A percentile compares a stretch with the other conserved stretches of the same genome.
These are phyloP conservation scores for Platanista minor DNA, from an alignment of 2,113 vertebrate species.

Conservation along the genomic window DNA sequence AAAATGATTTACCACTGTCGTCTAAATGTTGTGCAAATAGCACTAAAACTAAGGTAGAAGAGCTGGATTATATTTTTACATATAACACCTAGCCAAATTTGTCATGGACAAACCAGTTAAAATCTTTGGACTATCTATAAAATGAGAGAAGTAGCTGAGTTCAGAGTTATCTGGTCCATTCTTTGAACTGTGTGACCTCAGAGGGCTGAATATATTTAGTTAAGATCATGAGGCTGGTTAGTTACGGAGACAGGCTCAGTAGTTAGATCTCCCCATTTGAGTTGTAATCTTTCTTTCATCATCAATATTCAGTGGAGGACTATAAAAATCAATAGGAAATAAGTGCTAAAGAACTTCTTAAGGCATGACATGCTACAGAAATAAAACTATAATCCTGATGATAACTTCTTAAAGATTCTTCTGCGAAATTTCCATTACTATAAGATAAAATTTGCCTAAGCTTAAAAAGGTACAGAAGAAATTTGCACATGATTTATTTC, in stretches of 20 bases:
- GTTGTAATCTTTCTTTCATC: background rate
- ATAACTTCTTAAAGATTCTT: background rate
- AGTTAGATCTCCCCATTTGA: background rate
- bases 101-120: constrained; percentile 13
- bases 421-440: background rate
- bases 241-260: background rate
- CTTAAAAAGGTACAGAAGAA: background rate
- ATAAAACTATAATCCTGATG: background rate
- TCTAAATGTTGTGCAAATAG: background rate
- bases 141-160: background rate
- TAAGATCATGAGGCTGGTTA: background rate
- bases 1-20: background rate
- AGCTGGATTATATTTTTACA: background rate
- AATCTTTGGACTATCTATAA: background rate
- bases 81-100: background rate
- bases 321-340: background rate
- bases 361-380: background rate
- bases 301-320: background rate
- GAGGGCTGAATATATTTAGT: background rate
- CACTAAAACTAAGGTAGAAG: background rate
- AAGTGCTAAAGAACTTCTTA: background rate
- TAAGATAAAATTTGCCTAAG: background rate
- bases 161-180: background rate
- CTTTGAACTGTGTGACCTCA: background rate
- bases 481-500: background rate